Conservation (phyloP, 2,797 vertebrate species). For the Pangasius macronema region DNA sequence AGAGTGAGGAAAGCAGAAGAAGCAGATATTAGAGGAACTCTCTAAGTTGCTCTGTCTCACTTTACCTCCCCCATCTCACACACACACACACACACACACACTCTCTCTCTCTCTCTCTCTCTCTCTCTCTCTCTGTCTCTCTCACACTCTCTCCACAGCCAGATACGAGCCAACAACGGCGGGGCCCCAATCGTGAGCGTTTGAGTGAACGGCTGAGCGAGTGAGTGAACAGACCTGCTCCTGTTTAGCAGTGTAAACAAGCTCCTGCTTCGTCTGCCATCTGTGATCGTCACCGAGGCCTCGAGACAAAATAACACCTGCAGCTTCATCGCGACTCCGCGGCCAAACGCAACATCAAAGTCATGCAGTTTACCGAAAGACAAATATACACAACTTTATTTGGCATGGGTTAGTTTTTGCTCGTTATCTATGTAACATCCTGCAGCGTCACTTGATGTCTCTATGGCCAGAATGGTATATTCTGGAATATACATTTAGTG, state of each 20-base stretch:
- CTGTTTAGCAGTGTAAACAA: constrained; percentile 47
- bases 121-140: not conserved
- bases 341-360: constrained; percentile 33
- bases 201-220: constrained; percentile 28
- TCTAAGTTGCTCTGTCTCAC: not conserved
- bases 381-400: constrained; percentile 17
- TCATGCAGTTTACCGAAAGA: not conserved
- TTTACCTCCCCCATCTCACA: not conserved
- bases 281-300: constrained; percentile 40
- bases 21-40: constrained; percentile 5
- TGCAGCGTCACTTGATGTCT: not conserved
- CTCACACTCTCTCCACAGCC: not conserved
- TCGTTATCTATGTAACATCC: not conserved
- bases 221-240: constrained; percentile 30
- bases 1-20: not conserved
- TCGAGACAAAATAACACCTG: constrained; percentile 37
- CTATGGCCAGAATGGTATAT: not conserved
- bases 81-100: not conserved
- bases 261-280: constrained; percentile 38
- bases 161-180: constrained; percentile 19
- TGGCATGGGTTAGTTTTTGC: not conserved
- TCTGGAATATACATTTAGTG: not conserved
- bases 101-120: not conserved
- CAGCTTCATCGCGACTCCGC: not conserved
- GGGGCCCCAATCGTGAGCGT: constrained; percentile 22